phyloP scores from a whole-genome alignment of 2,888 invertebrate genomes.

The Noctua comes region DNA sequence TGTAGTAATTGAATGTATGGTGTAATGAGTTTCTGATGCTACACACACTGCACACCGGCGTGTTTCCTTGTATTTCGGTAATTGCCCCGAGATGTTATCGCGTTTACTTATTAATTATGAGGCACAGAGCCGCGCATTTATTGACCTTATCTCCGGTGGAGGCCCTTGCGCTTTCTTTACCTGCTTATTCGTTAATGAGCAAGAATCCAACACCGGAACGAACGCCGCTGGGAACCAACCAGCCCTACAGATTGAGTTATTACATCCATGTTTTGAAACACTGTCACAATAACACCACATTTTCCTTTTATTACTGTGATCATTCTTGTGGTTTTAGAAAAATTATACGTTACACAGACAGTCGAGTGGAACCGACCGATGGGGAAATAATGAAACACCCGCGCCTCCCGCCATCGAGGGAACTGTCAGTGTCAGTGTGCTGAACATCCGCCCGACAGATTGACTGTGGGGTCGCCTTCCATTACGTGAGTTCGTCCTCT shows the following conservation, averaged over 20 bases:
- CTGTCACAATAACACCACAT: slow-evolving; percentile 60
- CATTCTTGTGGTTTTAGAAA: slow-evolving; percentile 61
- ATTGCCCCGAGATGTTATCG: slow-evolving; percentile 83
- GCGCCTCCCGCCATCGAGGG: slow-evolving; percentile 28
- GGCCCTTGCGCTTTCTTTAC: slow-evolving; percentile 82
- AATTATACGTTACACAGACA: slow-evolving; percentile 58
- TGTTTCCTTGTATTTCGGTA: slow-evolving; percentile 79
- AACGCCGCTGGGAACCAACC: slow-evolving; percentile 71
- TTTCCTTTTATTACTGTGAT: slow-evolving; percentile 68
- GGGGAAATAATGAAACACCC: slow-evolving; percentile 42
- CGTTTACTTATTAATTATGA: slow-evolving; percentile 86
- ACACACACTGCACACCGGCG: slow-evolving; percentile 70
- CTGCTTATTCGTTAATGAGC: slow-evolving; percentile 83
- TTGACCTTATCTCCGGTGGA: slow-evolving; percentile 88
- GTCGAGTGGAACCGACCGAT: slow-evolving; percentile 43
- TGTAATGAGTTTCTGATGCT: slow-evolving; percentile 77
- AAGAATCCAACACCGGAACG: slow-evolving; percentile 81
- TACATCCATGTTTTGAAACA: slow-evolving; percentile 56
- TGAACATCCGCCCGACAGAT: slow-evolving; percentile 24
- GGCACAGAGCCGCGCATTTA: slow-evolving; percentile 84
- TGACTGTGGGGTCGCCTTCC: slow-evolving; percentile 29
- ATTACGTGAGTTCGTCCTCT: slow-evolving; percentile 32
- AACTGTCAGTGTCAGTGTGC: slow-evolving; percentile 29
- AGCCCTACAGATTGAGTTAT: slow-evolving; percentile 66
- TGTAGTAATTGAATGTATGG: slow-evolving; percentile 77